Percentiles rank a stretch among this genome's conserved stretches.
Conservation (phyloP, 1,140 invertebrate species). For the Psilanteris sp. region DNA sequence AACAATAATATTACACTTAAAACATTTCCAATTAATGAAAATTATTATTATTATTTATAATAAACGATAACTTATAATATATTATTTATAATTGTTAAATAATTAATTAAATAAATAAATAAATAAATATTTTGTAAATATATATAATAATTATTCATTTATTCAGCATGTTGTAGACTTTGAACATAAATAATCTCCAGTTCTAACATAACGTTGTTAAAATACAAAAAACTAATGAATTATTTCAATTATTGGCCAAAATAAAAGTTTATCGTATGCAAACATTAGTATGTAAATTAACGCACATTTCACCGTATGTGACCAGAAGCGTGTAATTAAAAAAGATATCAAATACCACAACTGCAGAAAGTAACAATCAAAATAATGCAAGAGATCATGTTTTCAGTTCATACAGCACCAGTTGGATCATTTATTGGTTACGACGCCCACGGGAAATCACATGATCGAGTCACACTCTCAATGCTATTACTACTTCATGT, state of each 20-base stretch:
- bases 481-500: slow-evolving; percentile 75
- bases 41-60: no score
- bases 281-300: slow-evolving; percentile 18
- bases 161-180: no score
- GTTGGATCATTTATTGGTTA: slow-evolving; percentile 74
- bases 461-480: slow-evolving; percentile 75
- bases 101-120: no score
- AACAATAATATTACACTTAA: no score
- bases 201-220: no score
- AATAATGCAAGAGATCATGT: slow-evolving; percentile 66
- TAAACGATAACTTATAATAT: no score
- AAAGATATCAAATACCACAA: slow-evolving; percentile 43
- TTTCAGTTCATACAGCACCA: slow-evolving; percentile 54
- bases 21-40: no score
- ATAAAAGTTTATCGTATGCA: slow-evolving; percentile 4
- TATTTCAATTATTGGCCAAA: slow-evolving; percentile 17
- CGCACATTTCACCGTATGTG: not conserved
- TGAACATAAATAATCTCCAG: no score
- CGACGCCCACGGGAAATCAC: slow-evolving; percentile 78
- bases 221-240: no score
- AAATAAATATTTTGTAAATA: no score
- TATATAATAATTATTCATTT: no score
- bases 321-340: slow-evolving; percentile 48
- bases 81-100: no score
- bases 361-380: slow-evolving; percentile 51